phyloP scores from a whole-genome alignment of 2,888 invertebrate genomes.

The Orthosia gracilis region DNA sequence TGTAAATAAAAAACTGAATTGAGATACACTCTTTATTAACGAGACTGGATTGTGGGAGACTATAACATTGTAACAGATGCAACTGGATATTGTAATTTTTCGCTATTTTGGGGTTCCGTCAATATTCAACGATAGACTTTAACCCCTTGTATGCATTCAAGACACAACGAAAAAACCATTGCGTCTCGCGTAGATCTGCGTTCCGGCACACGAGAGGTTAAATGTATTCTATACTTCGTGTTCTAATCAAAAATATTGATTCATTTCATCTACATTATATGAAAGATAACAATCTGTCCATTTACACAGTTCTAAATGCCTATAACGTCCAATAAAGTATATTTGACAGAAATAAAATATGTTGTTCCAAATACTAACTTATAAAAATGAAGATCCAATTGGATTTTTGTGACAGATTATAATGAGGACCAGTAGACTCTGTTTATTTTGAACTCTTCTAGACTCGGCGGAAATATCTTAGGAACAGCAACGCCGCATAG shows the following conservation, averaged over 20 bases:
- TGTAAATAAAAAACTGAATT: conserved; percentile 34
- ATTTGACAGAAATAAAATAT: conserved; percentile 40
- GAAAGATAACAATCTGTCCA: conserved; percentile 34
- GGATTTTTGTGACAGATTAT: conserved; percentile 57
- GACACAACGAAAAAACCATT: no score
- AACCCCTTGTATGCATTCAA: no score
- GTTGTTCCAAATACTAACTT: conserved; percentile 49
- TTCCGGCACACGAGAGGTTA: no score
- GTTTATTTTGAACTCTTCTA: conserved; percentile 14
- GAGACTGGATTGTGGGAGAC: conserved; percentile 34
- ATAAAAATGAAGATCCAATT: conserved; percentile 41
- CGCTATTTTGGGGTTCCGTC: conserved; percentile 24
- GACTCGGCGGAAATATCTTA: conserved; percentile 26
- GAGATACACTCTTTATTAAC: conserved; percentile 51
- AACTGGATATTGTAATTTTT: conserved; percentile 34
- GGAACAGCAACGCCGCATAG: background rate
- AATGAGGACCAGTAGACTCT: conserved; percentile 57
- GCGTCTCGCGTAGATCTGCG: no score
- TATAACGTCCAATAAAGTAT: conserved; percentile 50
- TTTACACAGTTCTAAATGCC: conserved; percentile 50
- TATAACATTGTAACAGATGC: conserved; percentile 38
- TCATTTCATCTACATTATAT: conserved; percentile 19
- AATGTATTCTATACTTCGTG: conserved; percentile 18
- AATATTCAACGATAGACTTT: conserved; percentile 11
- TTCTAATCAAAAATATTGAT: conserved; percentile 32